Evolutionary conservation across 2,113 vertebrate species (phyloP), one percentile per base, ranked within the genome.

Genomic region (Grallaria varia): DNA sequence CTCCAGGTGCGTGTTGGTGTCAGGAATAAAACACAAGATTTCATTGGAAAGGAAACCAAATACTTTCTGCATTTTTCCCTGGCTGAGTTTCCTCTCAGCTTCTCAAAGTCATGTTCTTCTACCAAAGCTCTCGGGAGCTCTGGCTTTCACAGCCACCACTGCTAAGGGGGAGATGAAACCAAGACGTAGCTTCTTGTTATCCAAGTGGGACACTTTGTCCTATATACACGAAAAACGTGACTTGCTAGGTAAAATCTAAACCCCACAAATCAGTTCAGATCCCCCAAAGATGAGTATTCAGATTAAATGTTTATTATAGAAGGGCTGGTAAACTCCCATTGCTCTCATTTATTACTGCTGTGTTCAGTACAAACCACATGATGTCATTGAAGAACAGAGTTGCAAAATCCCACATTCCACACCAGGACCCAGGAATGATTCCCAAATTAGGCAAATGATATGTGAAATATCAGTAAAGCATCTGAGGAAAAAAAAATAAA

Each of bases 371-470:
- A 92, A 93, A 81, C 73, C 86, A 84, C 62, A 75, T 90, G 91
- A 96, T 85, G 85, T 92, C 96, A 93, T 81, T 87, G 92, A 94
- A 86, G 88, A 90, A 93, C 59, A 91, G 50, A 63, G 47, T 97
- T 97, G 93, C 16, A 31, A 96, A 97, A 97, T 93, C 58, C 35
- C 62, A 50, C 94, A 96, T 97, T 95, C 96, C 96, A 84, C 60
- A 89, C 45, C 21, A 40, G 69, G 60, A 87, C 75, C 31, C 53
- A 92, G 94, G 94, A 92, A 96, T 73, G 81, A 90, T 97, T 95
- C 71, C 96, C 96, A 96, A 87, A 96, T 96, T 87, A 96, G 92
- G 96, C 95, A 89, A 96, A 92, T 95, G 66, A 77, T 77, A 95
- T 66, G 62, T 2, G 58, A 93, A 93, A 89, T 92, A 93, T 45